phyloP scores from a whole-genome alignment of 2,113 vertebrate genomes.

The Callocephalon fimbriatum region DNA sequence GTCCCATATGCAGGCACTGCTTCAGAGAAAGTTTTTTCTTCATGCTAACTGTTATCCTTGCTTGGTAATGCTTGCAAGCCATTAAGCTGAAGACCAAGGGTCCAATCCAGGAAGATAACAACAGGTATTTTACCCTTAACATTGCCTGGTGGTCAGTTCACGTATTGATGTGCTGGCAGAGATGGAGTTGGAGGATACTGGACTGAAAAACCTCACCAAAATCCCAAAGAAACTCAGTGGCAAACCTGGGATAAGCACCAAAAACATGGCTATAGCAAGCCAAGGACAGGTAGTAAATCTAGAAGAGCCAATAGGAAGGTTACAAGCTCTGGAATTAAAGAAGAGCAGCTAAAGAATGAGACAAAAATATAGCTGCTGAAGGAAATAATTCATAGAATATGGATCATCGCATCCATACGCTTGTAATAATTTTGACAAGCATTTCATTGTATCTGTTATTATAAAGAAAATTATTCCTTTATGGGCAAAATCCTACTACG shows the following conservation, averaged over 20 bases:
- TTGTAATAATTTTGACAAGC: conserved; percentile 25
- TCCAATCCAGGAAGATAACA: background rate
- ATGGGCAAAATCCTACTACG: conserved; percentile 7
- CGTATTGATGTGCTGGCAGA: background rate
- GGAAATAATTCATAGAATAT: background rate
- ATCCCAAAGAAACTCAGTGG: background rate
- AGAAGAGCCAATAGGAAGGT: background rate
- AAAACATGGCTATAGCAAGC: background rate
- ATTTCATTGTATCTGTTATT: conserved; percentile 19
- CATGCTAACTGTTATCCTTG: background rate
- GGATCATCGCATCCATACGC: background rate
- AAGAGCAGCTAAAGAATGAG: background rate
- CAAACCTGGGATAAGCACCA: background rate
- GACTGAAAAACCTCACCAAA: background rate
- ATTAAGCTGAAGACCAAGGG: background rate
- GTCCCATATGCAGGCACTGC: background rate
- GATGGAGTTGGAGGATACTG: background rate
- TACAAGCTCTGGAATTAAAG: background rate
- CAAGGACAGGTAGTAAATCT: background rate
- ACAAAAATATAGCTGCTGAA: background rate
- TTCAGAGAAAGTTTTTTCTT: background rate
- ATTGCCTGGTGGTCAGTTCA: background rate
- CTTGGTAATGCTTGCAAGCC: background rate
- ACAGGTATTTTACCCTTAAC: background rate
- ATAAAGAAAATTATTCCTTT: conserved; percentile 46